Base-by-base conservation (phyloP, 2,797 vertebrate genomes). In the Pangasius macronema region DNA sequence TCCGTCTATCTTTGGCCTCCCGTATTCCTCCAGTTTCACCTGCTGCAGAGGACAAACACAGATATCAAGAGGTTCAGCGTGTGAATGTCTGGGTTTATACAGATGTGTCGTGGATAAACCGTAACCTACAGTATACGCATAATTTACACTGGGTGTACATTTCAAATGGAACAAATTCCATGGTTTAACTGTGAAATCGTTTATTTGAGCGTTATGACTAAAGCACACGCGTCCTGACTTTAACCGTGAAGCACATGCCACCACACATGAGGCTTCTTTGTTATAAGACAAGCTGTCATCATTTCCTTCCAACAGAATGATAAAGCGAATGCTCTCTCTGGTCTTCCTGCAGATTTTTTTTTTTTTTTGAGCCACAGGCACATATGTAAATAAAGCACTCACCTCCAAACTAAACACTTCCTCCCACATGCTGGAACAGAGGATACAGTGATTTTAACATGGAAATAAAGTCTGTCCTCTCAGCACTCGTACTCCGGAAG, bases 1-100 rank as follows among this genome's bases (percentile, higher is more conserved):
- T 0, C 99, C 99, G 0, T 99, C 99, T 8, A 99, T 99, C 95
- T 99, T 99, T 0, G 98, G 99, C 92, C 98, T 94, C 75, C 99
- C 99, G 0, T 97, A 99, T 88, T 99, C 98, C 92, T 98, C 98
- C 94, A 99, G 95, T 81, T 97, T 99, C 88, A 99, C 98, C 90
- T 99, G 98, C 98, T 99, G 95, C 91, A 92, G 91, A 82, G 57
- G 84, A 82, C 72, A 68, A 46, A 85, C 20, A 39, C 67, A 82
- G 0, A 72, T 61, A 61, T 75, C 22, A 72, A 72, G 36, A 7
- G 10, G 68, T 39, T 75, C 39, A 77, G 73, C 10, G 14, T 33
- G 53, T 61, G 55, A 81, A 27, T 8, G 33, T 11, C 16, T 61
- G 55, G 33, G 79, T 46, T 63, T 82, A 55, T 20, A 55, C 49